Base-by-base conservation (phyloP, 1,140 invertebrate species). In the Drosophila miranda region DNA sequence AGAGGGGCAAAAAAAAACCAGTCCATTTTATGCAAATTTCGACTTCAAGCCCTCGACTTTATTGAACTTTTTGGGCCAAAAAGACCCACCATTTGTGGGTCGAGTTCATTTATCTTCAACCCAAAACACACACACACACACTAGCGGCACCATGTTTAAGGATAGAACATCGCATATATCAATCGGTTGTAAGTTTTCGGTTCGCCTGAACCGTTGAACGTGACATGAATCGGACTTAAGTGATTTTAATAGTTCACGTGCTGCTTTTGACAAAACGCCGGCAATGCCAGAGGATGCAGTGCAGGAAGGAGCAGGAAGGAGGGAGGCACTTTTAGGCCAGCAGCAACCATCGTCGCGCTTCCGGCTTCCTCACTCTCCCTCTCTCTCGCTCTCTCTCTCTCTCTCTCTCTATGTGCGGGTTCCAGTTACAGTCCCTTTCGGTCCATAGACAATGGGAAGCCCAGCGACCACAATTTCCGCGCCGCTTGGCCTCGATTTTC, bases 171-270 rank as follows among this genome's bases (percentile, higher is more conserved):
- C 63, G 72, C 79, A 71, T 84, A 80, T 84, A 86, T 86, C 81
- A 84, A 84, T 84, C 72, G 80, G 43, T 76, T 71, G 73, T 55
- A 80, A 77, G 69, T 84, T 81, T 86, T 75, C 51, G 61, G 60
- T 55, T 78, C 46, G 48, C 50, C 54, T 38, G 34, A 38, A 38
- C 23, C 50, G 62, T 26, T 34, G 69, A 75, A 88, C 84, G 84
- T 88, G 84, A 88, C 79, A 69, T 80, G 84, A 88, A 88, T 88
- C 71, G 84, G 68, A 83, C 58, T 75, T 84, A 88, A 88, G 84
- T 88, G 84, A 89, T 89, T 88, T 89, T 80, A 88, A 88, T 89
- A 84, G 84, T 89, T 88, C 84, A 89, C 84, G 84, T 89, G 84
- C 84, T 69, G 68, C 69, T 84, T 74, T 79, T 80, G 84, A 79